Base-by-base conservation (phyloP, 2,888 invertebrate species). In the Calephelis perditalis region DNA sequence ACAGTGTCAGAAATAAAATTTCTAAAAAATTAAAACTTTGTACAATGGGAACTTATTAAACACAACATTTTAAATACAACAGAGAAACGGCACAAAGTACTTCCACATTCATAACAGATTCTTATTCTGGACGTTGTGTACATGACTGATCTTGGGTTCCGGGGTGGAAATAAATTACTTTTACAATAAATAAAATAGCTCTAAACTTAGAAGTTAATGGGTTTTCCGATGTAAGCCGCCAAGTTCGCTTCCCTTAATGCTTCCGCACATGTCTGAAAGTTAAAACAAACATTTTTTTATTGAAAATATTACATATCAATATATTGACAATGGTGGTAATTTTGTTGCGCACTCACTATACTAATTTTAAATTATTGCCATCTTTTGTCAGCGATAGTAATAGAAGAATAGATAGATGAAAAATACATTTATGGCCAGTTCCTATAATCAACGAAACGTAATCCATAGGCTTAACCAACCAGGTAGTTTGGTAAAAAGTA, bases 211-310 rank as follows among this genome's bases (percentile, higher is more conserved):
- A 98, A 99, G 92, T 99, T 99, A 86, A 99, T 99, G 45, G 99
- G 94, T 91, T 99, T 99, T 75, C 99, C 99, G 81, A 93, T 95
- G 83, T 97, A 98, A 37, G 99, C 99, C 11, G 97, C 96, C 70
- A 99, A 80, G 81, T 98, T 98, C 44, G 99, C 99, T 92, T 99
- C 99, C 80, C 99, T 94, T 62, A 99, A 92, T 1, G 99, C 99
- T 90, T 99, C 99, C 6, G 99, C 92, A 74, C 98, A 98, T 57
- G 99, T 99, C 98, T 98, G 92, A 0, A 92, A 92, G 40, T 40
- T 40, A 40, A 40, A 26, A 26, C 26, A 26, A 26, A 26, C 4
- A 26, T 26, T 26, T 26, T 26, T 26, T 26, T 26, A 26, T 26
- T 26, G 26, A 26, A 26, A 26, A 26, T 26, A 4, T 26, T 26